A percentile compares a stretch with the other conserved stretches of the same genome.
phyloP scores from a whole-genome alignment of 2,113 vertebrate genomes.

The Chloroceryle aenea region DNA sequence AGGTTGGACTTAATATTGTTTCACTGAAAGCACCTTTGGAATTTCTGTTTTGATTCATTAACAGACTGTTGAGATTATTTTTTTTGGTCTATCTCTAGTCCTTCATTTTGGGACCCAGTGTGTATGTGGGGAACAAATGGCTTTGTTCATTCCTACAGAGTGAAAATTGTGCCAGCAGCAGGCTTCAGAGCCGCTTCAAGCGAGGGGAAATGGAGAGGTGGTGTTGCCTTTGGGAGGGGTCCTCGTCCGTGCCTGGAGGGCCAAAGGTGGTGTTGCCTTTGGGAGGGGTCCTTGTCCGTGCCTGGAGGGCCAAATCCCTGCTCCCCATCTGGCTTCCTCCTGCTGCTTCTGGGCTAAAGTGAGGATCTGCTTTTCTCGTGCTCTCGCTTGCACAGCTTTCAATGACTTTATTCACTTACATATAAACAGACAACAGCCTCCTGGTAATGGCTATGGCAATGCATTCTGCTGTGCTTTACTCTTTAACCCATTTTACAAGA shows the following conservation, averaged over 20 bases:
- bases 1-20: neutral
- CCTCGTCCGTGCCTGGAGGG: rapidly evolving
- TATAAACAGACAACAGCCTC: neutral
- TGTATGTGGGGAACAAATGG: neutral
- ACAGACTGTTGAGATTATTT: neutral
- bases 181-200: neutral
- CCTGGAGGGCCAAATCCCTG: neutral
- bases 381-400: neutral
- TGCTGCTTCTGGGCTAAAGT: neutral
- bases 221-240: neutral
- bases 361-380: neutral
- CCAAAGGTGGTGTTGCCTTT: neutral
- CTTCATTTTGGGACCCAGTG: neutral
- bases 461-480: neutral
- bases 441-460: neutral
- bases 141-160: neutral
- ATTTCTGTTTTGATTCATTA: neutral
- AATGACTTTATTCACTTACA: neutral
- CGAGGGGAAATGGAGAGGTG: neutral
- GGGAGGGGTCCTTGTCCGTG: rapidly evolving
- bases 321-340: neutral
- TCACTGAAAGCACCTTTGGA: neutral
- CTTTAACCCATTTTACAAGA: neutral
- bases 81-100: neutral
- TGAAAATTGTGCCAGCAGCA: neutral